Conservation (phyloP, 2,888 invertebrate genomes). For the Parasteatoda lunata region DNA sequence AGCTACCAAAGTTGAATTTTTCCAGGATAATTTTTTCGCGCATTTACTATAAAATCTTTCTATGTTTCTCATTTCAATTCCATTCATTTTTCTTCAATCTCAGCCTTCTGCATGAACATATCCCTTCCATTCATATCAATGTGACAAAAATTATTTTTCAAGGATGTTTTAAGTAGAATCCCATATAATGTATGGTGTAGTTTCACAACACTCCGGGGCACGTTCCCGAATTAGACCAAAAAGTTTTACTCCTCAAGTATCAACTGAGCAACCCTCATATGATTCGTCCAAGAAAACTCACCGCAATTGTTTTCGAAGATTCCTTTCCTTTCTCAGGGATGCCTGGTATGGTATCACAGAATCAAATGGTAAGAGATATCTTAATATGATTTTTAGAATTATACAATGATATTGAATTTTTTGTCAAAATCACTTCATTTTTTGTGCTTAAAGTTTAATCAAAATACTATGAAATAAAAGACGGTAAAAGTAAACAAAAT, state of each 20-base stretch:
- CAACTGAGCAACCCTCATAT: slow-evolving; percentile 18
- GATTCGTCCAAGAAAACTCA: slow-evolving; percentile 11
- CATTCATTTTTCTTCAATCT: background rate
- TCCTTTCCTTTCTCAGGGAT: slow-evolving; percentile 49
- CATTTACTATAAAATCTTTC: slow-evolving; percentile 15
- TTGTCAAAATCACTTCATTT: no score
- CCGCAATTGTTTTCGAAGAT: slow-evolving; percentile 30
- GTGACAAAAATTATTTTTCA: slow-evolving; percentile 5
- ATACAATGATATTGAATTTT: no score
- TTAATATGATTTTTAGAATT: no score
- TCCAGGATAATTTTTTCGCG: slow-evolving; percentile 7
- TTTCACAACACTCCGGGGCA: slow-evolving; percentile 61
- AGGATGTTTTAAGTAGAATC: background rate
- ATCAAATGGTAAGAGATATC: slow-evolving; percentile 28
- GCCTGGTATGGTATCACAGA: slow-evolving; percentile 64
- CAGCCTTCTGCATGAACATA: slow-evolving; percentile 41
- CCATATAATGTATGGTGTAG: slow-evolving; percentile 60
- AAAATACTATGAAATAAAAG: no score
- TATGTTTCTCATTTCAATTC: slow-evolving; percentile 3
- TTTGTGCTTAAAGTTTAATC: no score
- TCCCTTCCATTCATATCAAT: slow-evolving; percentile 52
- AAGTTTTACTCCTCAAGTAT: slow-evolving; percentile 21
- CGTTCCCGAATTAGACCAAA: slow-evolving; percentile 30
- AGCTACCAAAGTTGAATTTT: slow-evolving; percentile 24
- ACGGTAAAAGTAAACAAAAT: no score